Conservation (phyloP, 2,113 vertebrate species). For the Cyprinodon tularosa region DNA sequence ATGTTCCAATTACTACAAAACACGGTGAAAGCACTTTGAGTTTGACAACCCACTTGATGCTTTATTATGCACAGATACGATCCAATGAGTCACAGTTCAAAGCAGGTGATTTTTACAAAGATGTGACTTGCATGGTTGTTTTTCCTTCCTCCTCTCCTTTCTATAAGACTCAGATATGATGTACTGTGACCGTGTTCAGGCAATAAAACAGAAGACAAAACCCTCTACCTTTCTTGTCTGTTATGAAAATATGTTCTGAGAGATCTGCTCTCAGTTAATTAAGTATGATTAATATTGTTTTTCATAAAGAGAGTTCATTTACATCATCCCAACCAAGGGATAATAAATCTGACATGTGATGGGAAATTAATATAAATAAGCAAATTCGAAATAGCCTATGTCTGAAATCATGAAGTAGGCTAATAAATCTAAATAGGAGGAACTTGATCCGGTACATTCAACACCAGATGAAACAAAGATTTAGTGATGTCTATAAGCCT, state of each 20-base stretch:
- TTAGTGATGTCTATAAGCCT: too few species aligned
- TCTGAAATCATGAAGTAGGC: background rate
- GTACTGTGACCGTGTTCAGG: background rate
- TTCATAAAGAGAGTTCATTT: background rate
- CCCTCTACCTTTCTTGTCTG: background rate
- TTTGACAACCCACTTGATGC: background rate
- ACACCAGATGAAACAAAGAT: too few species aligned
- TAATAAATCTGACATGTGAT: background rate
- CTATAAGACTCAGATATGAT: background rate
- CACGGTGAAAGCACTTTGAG: background rate
- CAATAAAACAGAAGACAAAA: background rate
- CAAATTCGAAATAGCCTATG: background rate
- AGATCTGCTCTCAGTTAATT: background rate
- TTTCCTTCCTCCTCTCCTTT: background rate
- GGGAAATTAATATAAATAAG: background rate
- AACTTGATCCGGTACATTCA: background rate
- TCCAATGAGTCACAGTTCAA: background rate
- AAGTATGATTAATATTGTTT: background rate
- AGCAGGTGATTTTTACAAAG: background rate
- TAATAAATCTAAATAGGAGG: too few species aligned
- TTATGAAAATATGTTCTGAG: background rate
- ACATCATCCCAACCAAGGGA: background rate
- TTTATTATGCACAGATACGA: background rate
- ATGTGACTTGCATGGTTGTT: background rate
- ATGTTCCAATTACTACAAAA: background rate